Evolutionary conservation across 2,797 vertebrate genomes (phyloP), one percentile per base, ranked within the genome.

Genomic region (Mormyrus proboscirostris): DNA sequence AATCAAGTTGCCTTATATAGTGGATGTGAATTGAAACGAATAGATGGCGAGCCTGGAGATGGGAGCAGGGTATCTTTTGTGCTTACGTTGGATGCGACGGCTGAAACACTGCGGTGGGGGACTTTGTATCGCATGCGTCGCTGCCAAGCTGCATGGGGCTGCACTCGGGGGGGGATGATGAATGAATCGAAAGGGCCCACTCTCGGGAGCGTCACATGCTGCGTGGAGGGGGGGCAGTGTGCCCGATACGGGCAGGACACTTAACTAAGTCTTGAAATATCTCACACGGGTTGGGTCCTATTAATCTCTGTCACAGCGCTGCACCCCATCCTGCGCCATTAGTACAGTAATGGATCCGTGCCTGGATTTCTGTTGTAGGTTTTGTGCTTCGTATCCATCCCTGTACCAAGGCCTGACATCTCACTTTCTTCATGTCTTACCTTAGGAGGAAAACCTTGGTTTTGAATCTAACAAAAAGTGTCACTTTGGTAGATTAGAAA

Each of bases 401-500:
- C 41, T 47, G 38, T 47, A n/a, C 76, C 19, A 47, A 44, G 76
- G 76, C 41, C 41, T 82, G 19, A 41, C 38, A 47, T 82, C 41
- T 82, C 41, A n/a, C 16, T 82, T 47, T 82, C 76, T 82, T 82
- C 41, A n/a, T 79, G 73, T 44, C 73, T 79, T 19, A 7, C 7
- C 73, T 38, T 79, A 19, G 73, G 73, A 82, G 41, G 76, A 33
- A 82, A 82, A 82, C 41, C 65, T 73, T 73, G 29, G 65, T 73
- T 82, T 47, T 82, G 76, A 82, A 82, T 47, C 76, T 82, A 82
- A n/a, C 76, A 47, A 82, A 82, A 82, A 82, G 76, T 47, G 41
- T 82, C 76, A 82, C 76, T 82, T n/a, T 82, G 16, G 76, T 82
- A 44, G 65, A 73, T 73, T 38, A 73, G 29, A 73, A 73, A 73